Evolutionary conservation across 2,113 vertebrate species (phyloP), one percentile per base, ranked within the genome.

Genomic region (Etheostoma cragini): DNA sequence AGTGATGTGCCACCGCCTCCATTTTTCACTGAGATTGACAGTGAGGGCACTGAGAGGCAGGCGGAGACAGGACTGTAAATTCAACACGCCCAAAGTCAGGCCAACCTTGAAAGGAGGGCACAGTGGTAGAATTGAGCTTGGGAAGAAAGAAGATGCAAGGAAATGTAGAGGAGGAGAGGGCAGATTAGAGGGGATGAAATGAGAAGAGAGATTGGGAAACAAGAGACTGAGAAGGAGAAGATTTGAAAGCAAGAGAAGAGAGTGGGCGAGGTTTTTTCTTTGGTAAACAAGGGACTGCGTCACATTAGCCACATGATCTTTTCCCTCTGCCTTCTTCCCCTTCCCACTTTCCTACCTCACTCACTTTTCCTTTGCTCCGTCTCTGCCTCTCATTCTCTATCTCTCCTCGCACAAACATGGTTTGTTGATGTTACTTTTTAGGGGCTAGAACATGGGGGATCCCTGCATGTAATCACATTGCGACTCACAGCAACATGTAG

Each of bases 11-110:
- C 89, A 82, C 87, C 17, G 24, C 74, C 80, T 88, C 86, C 87
- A 89, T 91, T 85, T 89, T 81, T 91, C 88, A 92, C 85, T 12
- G 35, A 86, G 90, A 93, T 93, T 94, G 93, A 93, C 93, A 93
- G 89, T 56, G 93, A 91, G 89, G 91, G 91, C 89, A 91, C 82
- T 35, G 78, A 86, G 81, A 86, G 86, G 89, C 87, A 91, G 90
- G 81, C 82, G 63, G 78, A 68, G 87, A 90, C 72, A 42, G 75
- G 82, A 90, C 86, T 90, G 91, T 93, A 93, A 93, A 93, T 93
- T 87, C 86, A 90, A 89, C 87, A 86, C 82, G 50, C 88, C 86
- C 89, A 91, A 94, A 92, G 93, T 93, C 93, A 90, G 84, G 77
- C 82, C 86, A 92, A 93, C 91, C 91, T 92, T 93, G 90, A 91